phyloP scores from a whole-genome alignment of 2,113 vertebrate species.

The Nymphicus hollandicus region DNA sequence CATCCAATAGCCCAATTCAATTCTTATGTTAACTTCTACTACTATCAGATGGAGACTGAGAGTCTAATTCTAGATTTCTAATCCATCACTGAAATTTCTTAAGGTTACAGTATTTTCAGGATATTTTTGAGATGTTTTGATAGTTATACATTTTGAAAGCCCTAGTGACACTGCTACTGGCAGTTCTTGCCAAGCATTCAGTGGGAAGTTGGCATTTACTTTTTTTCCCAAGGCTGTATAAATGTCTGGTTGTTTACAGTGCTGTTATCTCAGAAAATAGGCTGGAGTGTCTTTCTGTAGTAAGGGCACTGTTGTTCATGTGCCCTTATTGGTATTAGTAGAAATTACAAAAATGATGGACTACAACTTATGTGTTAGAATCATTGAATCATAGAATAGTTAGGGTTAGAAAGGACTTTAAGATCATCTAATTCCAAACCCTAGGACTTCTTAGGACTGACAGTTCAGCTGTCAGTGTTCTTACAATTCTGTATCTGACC shows the following conservation, averaged over 20 bases:
- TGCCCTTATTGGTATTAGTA: not conserved
- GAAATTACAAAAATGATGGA: not conserved
- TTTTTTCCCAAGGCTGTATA: conserved; percentile 12
- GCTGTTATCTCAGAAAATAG: conserved; percentile 30
- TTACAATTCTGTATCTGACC: not conserved
- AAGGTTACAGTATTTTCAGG: not conserved
- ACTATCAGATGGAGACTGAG: not conserved
- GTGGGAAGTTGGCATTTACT: conserved; percentile 18
- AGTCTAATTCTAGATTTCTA: not conserved
- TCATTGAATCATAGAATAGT: not conserved
- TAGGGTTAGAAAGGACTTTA: not conserved
- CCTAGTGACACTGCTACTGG: not conserved
- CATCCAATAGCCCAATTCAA: not conserved
- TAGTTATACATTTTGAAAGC: not conserved
- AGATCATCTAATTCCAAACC: not conserved
- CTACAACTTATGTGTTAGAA: not conserved
- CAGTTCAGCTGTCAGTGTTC: not conserved
- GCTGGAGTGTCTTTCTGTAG: not conserved
- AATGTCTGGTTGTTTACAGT: conserved; percentile 25
- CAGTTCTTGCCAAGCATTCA: conserved; percentile 15
- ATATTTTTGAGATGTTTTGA: not conserved
- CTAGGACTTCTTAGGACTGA: not conserved
- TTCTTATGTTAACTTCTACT: not conserved
- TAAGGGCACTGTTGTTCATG: not conserved
- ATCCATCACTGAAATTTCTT: not conserved